Evolutionary conservation across 2,113 vertebrate genomes (phyloP).

Genomic region (Charina bottae): DNA sequence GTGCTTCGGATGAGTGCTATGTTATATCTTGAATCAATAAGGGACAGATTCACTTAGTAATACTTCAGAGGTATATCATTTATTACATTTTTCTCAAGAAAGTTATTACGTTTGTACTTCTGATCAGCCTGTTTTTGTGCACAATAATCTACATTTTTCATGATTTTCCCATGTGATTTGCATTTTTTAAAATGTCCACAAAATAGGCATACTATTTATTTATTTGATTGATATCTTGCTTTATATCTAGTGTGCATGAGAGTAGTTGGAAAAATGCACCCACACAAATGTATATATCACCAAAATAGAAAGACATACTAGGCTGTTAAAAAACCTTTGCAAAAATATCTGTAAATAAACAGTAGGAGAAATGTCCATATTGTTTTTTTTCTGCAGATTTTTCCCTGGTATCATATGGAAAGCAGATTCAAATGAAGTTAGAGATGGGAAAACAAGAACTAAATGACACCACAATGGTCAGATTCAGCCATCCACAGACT

Average conservation of each 20-base stretch:
- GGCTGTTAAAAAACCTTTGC: background rate
- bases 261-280: background rate
- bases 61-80: background rate
- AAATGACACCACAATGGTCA: background rate
- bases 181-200: background rate
- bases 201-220: background rate
- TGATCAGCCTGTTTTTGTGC: background rate
- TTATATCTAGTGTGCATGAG: background rate
- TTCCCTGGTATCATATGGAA: background rate
- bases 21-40: background rate
- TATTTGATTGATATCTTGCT: background rate
- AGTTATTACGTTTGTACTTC: background rate
- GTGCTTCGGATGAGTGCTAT: background rate
- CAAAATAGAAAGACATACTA: background rate
- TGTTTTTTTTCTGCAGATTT: background rate
- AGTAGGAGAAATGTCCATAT: background rate
- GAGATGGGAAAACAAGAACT: background rate
- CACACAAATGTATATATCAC: background rate
- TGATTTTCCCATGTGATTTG: background rate
- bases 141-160: background rate
- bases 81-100: background rate
- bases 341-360: background rate
- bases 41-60: background rate
- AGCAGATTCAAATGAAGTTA: background rate
- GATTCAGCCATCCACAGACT: background rate